Conservation (phyloP, 2,113 vertebrate genomes). For the Vulpes vulpes region DNA sequence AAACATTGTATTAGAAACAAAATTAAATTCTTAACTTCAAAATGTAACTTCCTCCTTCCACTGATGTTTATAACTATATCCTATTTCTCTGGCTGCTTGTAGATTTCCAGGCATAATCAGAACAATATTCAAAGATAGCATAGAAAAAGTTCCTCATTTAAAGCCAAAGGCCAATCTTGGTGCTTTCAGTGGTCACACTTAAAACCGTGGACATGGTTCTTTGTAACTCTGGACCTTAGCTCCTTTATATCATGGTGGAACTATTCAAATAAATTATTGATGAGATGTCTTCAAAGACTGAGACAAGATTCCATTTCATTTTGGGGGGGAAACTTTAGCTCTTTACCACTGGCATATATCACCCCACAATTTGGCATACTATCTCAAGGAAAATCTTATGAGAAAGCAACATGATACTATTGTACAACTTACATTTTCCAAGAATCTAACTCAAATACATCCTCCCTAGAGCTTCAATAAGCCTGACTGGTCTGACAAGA, state of each 20-base stretch:
- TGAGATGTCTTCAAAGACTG: background rate
- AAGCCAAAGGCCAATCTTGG: background rate
- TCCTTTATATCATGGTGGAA: background rate
- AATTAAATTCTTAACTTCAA: background rate
- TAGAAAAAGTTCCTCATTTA: background rate
- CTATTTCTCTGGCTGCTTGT: background rate
- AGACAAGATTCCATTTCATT: background rate
- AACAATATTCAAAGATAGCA: background rate
- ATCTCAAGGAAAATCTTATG: background rate
- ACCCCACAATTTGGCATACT: background rate
- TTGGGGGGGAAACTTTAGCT: background rate
- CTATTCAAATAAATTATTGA: background rate
- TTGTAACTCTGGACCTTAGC: background rate
- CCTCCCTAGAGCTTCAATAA: background rate
- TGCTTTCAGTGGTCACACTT: background rate
- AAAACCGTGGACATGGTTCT: background rate
- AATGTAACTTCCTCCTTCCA: background rate
- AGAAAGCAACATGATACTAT: background rate
- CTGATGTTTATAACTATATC: background rate
- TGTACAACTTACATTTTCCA: background rate
- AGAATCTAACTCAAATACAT: background rate
- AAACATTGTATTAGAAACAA: background rate
- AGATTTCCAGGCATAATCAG: background rate
- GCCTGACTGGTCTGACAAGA: background rate
- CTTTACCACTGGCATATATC: background rate